phyloP scores from a whole-genome alignment of 1,140 invertebrate species.

The Paracyclopina nana region DNA sequence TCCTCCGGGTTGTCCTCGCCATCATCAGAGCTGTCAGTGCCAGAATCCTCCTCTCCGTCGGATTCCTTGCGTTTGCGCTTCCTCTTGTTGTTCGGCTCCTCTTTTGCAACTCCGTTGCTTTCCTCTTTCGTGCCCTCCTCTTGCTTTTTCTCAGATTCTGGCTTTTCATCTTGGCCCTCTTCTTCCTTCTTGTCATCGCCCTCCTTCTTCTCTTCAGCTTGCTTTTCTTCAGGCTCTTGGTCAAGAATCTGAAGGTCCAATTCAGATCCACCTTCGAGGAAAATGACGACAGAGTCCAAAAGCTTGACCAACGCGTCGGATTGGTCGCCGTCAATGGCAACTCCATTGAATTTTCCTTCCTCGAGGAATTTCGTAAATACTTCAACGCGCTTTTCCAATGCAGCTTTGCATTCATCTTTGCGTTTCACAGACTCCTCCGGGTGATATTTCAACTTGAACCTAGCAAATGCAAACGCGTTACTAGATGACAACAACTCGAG shows the following conservation, averaged over 20 bases:
- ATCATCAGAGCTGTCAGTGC: slow-evolving; percentile 18
- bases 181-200: slow-evolving; percentile 19
- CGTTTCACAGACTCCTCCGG: slow-evolving; percentile 82
- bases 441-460: slow-evolving; percentile 98
- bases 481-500: too few species aligned
- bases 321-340: slow-evolving; percentile 68
- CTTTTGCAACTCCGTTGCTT: slow-evolving; percentile 24
- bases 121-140: slow-evolving; percentile 19
- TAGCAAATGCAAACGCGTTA: slow-evolving; percentile 34
- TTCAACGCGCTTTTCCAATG: slow-evolving; percentile 66
- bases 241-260: slow-evolving; percentile 45
- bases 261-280: slow-evolving; percentile 89
- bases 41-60: neutral
- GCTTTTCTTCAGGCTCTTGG: slow-evolving; percentile 23
- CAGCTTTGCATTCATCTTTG: slow-evolving; percentile 60
- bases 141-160: slow-evolving; percentile 19
- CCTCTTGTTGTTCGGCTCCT: neutral
- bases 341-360: slow-evolving; percentile 43
- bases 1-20: slow-evolving; percentile 21
- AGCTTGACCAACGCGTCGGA: slow-evolving; percentile 65
- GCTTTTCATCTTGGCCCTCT: slow-evolving; percentile 21
- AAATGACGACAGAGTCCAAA: slow-evolving; percentile 87
- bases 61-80: slow-evolving; percentile 10
- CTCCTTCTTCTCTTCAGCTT: slow-evolving; percentile 19
- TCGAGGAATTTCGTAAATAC: slow-evolving; percentile 39